A percentile compares a stretch with the other conserved stretches of the same genome.
Evolutionary conservation across 1,140 invertebrate genomes (phyloP).

Genomic region (Carcinoscorpius rotundicauda): DNA sequence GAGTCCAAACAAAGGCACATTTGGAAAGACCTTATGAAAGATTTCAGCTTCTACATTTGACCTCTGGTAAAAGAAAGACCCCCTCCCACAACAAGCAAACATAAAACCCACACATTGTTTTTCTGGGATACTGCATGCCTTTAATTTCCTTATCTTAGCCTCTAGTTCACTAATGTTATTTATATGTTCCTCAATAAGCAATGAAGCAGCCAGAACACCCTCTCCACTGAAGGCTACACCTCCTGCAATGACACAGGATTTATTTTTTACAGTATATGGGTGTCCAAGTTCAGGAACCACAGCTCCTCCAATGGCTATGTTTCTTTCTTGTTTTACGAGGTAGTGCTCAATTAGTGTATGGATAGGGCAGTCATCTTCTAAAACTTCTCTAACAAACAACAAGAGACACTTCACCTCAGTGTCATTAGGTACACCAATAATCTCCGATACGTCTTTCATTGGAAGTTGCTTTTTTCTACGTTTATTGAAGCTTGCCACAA

Average conservation of each 20-base stretch:
- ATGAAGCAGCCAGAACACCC: constrained; percentile 28
- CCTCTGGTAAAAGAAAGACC: constrained; percentile 30
- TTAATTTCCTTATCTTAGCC: constrained; percentile 28
- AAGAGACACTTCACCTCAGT: constrained; percentile 10
- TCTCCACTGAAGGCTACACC: constrained; percentile 30
- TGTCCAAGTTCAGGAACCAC: constrained; percentile 17
- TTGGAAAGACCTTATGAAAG: constrained; percentile 45
- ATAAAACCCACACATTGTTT: constrained; percentile 41
- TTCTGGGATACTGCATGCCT: constrained; percentile 29
- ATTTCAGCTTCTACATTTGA: constrained; percentile 41
- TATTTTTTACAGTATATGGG: background rate
- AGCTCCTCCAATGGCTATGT: constrained; percentile 28
- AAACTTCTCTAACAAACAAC: constrained; percentile 9
- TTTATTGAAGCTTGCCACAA: background rate
- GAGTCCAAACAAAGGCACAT: constrained; percentile 42
- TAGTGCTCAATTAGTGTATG: constrained; percentile 6
- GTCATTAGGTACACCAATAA: constrained; percentile 8
- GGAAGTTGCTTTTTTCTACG: too few species aligned
- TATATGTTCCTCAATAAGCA: constrained; percentile 27
- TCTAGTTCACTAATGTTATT: constrained; percentile 24
- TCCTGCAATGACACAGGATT: constrained; percentile 8
- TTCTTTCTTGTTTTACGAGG: constrained; percentile 16
- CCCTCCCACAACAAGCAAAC: constrained; percentile 45
- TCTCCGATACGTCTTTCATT: background rate
- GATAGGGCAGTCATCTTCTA: background rate